Percentiles rank a stretch among this genome's conserved stretches.
phyloP scores from a whole-genome alignment of 1,140 invertebrate genomes.

The Cydia strobilella region DNA sequence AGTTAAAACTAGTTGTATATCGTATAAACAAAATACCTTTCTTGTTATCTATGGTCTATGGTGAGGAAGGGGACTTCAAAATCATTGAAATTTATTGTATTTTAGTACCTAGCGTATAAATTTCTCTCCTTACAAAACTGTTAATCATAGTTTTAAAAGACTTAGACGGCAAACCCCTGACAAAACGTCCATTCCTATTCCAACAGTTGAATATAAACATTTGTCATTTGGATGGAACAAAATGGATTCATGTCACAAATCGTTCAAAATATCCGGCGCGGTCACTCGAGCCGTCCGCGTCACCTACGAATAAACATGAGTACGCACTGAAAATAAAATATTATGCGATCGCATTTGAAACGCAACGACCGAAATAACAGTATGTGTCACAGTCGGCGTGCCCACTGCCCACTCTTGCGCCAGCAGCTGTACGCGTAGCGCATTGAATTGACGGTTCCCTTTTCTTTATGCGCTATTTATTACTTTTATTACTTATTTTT shows the following conservation, averaged over 20 bases:
- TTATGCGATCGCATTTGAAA: constrained; percentile 68
- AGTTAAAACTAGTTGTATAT: too few relatives aligned
- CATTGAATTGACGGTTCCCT: not conserved
- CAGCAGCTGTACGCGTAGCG: constrained; percentile 19
- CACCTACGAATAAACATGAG: constrained; percentile 73
- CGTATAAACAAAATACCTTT: too few relatives aligned
- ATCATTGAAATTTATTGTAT: not conserved
- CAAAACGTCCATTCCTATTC: constrained; percentile 53
- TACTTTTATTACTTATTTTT: not conserved
- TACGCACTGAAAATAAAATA: constrained; percentile 77
- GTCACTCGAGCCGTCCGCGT: constrained; percentile 56
- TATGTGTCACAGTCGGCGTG: constrained; percentile 35
- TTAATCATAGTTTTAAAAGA: constrained; percentile 46
- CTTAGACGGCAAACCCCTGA: constrained; percentile 49
- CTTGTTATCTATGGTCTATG: too few relatives aligned
- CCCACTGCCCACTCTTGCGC: not conserved
- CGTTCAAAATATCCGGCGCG: constrained; percentile 62
- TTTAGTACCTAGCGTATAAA: not conserved
- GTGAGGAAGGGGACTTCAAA: not conserved
- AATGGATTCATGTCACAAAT: constrained; percentile 66
- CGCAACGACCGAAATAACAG: constrained; percentile 38
- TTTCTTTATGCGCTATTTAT: constrained; percentile 6
- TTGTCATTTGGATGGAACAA: constrained; percentile 63
- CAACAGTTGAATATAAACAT: constrained; percentile 51
- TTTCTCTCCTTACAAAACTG: not conserved